Evolutionary conservation across 2,888 invertebrate species (phyloP).

Genomic region (Oxytorus armatus): DNA sequence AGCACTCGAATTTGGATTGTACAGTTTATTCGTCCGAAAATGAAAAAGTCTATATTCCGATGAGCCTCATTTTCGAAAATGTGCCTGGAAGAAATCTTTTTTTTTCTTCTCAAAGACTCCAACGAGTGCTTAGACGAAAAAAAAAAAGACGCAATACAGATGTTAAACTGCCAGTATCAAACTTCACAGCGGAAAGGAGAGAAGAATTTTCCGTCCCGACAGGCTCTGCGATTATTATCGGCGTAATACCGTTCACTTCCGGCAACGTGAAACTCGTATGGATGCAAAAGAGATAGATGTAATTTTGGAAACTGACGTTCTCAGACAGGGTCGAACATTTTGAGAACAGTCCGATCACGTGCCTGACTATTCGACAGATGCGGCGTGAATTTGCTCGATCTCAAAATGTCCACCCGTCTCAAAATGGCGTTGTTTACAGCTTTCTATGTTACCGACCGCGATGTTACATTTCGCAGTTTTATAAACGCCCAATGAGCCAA

Average conservation of each 20-base stretch:
- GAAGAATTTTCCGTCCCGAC: not conserved
- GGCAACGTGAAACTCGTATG: no score
- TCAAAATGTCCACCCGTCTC: no score
- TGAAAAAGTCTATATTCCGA: not conserved
- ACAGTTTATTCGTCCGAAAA: not conserved
- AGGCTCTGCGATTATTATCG: slow-evolving; percentile 5
- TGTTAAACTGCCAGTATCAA: not conserved
- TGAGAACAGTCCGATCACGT: no score
- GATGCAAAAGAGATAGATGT: no score
- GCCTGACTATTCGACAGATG: no score
- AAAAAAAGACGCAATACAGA: not conserved
- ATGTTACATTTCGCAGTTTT: not conserved
- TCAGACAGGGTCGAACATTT: no score
- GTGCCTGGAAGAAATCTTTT: not conserved
- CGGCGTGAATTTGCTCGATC: no score
- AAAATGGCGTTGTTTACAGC: no score
- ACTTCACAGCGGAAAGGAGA: not conserved
- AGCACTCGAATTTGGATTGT: not conserved
- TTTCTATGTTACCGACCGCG: no score
- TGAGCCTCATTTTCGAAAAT: not conserved
- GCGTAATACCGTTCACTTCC: no score
- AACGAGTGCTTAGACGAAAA: not conserved
- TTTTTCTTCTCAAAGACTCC: not conserved
- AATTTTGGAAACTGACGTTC: no score
- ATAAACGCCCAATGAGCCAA: not conserved